Percentiles rank a stretch among this genome's conserved stretches.
Evolutionary conservation across 2,888 invertebrate species (phyloP).

Genomic region (Agrotis segetum): DNA sequence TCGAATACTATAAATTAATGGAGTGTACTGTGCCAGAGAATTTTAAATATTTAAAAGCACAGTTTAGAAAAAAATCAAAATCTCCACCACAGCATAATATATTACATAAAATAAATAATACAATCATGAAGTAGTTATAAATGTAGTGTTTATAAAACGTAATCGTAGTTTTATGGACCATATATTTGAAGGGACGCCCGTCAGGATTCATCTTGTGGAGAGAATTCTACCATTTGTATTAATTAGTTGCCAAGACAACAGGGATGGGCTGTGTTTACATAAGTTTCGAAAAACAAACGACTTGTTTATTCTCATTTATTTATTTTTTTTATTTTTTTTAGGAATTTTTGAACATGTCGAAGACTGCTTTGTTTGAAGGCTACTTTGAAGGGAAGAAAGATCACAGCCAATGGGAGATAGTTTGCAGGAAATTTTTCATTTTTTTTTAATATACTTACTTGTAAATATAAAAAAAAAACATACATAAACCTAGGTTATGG

Average conservation of each 20-base stretch:
- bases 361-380: neutral
- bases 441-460: too few species aligned
- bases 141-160: slow-evolving; percentile 90
- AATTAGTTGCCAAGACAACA: slow-evolving; percentile 77
- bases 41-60: slow-evolving; percentile 90
- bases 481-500: too few species aligned
- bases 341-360: neutral
- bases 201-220: slow-evolving; percentile 62
- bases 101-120: slow-evolving; percentile 91
- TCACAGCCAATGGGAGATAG: too few species aligned
- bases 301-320: slow-evolving; percentile 18
- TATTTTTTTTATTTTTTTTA: neutral
- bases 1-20: slow-evolving; percentile 89
- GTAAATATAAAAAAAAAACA: too few species aligned
- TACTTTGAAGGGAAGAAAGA: too few species aligned
- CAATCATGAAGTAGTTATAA: slow-evolving; percentile 90
- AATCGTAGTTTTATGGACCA: slow-evolving; percentile 88
- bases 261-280: slow-evolving; percentile 68
- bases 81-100: slow-evolving; percentile 87
- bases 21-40: slow-evolving; percentile 88
- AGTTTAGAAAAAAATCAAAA: slow-evolving; percentile 88
- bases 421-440: too few species aligned
- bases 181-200: slow-evolving; percentile 81
- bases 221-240: slow-evolving; percentile 79
- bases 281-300: slow-evolving; percentile 29